Evolutionary conservation across 1,140 invertebrate genomes (phyloP), one percentile per base, ranked within the genome.

Genomic region (Cheumatopsyche charites): DNA sequence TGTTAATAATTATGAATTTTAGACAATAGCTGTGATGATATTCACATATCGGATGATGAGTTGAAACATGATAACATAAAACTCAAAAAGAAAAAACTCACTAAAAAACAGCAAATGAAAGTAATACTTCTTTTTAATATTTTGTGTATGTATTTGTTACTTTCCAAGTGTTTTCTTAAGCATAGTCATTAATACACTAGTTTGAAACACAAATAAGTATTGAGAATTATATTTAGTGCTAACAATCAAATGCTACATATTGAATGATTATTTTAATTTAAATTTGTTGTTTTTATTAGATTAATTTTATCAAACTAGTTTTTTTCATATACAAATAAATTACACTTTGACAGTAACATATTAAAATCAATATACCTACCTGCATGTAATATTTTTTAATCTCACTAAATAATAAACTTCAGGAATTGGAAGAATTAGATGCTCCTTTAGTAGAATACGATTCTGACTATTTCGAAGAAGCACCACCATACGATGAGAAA

Each of bases 391-490:
- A n/a, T n/a, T n/a, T n/a, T n/a, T n/a, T n/a, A n/a, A n/a, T n/a
- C n/a, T n/a, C n/a, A 43, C 42, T 43, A 43, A 43, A 7, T 9
- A 43, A 13, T 43, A 13, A 43, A 13, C 13, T 71, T 1, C 43
- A 79, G 1, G 78, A 81, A 75, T 82, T 83, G 12, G 81, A 84
- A 4, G 79, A 80, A 15, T 80, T 87, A 65, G 81, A 84, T 23
- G 87, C 88, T 65, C 76, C 80, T 2, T 71, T 75, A 0, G 78
- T 84, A 17, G 83, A 86, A 70, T 86, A 87, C 71, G 85, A 88
- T 74, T 85, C 88, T 62, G 85, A 91, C 70, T 92, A 89, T 77
- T 91, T 95, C 82, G 92, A 94, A 77, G 92, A 94, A 68, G 86
- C 87, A 67, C 86, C 89, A 21, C 83, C 86, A 7, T 90, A 89